These are phyloP conservation scores for Phlogophora meticulosa DNA, from an alignment of 2,888 invertebrate genomes.

Conservation along the genomic window DNA sequence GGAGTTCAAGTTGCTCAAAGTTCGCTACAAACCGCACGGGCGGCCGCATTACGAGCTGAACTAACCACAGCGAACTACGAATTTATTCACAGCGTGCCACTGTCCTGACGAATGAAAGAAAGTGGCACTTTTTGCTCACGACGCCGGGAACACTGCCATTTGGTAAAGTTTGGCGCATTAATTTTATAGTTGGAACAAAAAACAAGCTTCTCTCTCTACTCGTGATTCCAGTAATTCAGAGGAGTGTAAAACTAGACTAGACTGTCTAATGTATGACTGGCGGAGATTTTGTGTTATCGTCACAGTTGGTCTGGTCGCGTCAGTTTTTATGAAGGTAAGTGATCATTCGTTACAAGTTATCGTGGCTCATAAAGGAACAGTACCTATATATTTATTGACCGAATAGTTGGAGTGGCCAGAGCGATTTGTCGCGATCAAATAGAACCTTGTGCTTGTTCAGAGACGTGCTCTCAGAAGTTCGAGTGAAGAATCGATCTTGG, in stretches of 20 bases:
- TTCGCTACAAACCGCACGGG: conserved; percentile 63
- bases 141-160: conserved; percentile 53
- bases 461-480: conserved; percentile 39
- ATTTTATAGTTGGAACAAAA: conserved; percentile 55
- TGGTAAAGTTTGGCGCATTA: conserved; percentile 56
- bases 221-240: conserved; percentile 50
- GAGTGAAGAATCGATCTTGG: conserved; percentile 58
- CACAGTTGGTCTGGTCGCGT: conserved; percentile 6
- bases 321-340: conserved; percentile 25
- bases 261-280: conserved; percentile 34
- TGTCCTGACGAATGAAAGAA: conserved; percentile 53
- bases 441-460: conserved; percentile 45
- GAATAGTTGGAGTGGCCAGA: conserved; percentile 30
- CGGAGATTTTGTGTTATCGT: conserved; percentile 13
- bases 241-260: conserved; percentile 42
- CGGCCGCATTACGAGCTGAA: conserved; percentile 62
- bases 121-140: conserved; percentile 48
- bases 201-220: conserved; percentile 40
- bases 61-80: conserved; percentile 57
- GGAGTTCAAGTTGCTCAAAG: conserved; percentile 65
- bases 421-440: conserved; percentile 51
- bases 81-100: conserved; percentile 59
- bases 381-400: conserved; percentile 21
- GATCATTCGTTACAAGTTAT: conserved; percentile 29
- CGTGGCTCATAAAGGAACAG: conserved; percentile 18